Conservation (phyloP, 1,140 invertebrate species). For the Chironomus tepperi region DNA sequence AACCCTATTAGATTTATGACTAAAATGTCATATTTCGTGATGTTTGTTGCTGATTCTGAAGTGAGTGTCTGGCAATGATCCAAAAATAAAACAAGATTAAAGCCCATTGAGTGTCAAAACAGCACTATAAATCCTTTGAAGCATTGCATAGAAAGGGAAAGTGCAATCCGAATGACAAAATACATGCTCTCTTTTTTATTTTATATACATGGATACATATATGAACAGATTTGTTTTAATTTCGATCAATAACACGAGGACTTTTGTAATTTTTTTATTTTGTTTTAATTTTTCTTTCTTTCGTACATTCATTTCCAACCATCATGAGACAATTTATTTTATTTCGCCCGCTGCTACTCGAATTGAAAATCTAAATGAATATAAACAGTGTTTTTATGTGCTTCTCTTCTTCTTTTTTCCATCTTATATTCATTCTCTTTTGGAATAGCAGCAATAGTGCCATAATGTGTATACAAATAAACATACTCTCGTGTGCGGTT, state of each 20-base stretch:
- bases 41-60: background rate
- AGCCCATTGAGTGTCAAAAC: conserved; percentile 20
- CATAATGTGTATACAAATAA: conserved; percentile 8
- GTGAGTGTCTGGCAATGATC: conserved; percentile 19
- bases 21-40: conserved; percentile 2
- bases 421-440: too few species aligned
- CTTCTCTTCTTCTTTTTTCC: background rate
- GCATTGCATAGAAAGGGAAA: conserved; percentile 19
- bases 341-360: conserved; percentile 2
- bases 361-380: conserved; percentile 14
- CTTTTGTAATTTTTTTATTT: too few species aligned
- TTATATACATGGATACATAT: background rate
- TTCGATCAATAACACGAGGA: too few species aligned
- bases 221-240: conserved; percentile 16
- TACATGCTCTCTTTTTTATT: background rate
- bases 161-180: background rate
- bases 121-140: conserved; percentile 20
- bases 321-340: conserved; percentile 15
- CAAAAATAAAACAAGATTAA: conserved; percentile 19
- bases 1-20: conserved; percentile 18
- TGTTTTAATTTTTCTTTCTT: background rate
- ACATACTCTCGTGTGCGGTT: conserved; percentile 6
- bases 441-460: background rate
- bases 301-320: background rate
- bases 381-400: conserved; percentile 5